Conservation (phyloP, 1,140 invertebrate species). For the Drosophila orosa region DNA sequence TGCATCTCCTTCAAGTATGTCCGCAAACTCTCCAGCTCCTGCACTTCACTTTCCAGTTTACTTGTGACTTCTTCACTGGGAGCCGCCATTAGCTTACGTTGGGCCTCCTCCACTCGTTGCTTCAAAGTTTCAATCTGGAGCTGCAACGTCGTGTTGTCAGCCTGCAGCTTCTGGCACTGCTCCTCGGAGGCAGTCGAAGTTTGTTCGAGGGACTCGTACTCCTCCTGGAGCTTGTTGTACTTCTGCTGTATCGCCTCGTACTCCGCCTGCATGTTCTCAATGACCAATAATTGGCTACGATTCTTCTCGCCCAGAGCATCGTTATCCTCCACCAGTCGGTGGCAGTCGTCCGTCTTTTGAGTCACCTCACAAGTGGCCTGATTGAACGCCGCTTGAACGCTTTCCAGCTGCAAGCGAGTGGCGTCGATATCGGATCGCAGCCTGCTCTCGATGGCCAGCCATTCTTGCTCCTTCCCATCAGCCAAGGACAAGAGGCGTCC, state of each 20-base stretch:
- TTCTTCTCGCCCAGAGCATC: slow-evolving; percentile 41
- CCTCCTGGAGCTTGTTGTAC: slow-evolving; percentile 49
- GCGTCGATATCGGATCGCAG: slow-evolving; percentile 48
- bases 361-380: slow-evolving; percentile 38
- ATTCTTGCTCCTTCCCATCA: slow-evolving; percentile 26
- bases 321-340: slow-evolving; percentile 51
- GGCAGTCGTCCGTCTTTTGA: slow-evolving; percentile 41
- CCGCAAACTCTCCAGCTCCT: slow-evolving; percentile 26
- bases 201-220: slow-evolving; percentile 43
- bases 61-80: background rate
- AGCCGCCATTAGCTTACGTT: slow-evolving; percentile 13
- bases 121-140: slow-evolving; percentile 54
- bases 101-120: slow-evolving; percentile 45
- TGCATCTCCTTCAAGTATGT: slow-evolving; percentile 20
- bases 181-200: slow-evolving; percentile 19
- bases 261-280: slow-evolving; percentile 44
- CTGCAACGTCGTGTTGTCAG: slow-evolving; percentile 43
- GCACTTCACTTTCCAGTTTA: slow-evolving; percentile 19
- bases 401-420: slow-evolving; percentile 43
- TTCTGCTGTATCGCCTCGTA: slow-evolving; percentile 54
- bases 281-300: slow-evolving; percentile 23
- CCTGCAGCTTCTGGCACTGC: slow-evolving; percentile 31
- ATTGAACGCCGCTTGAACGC: slow-evolving; percentile 37
- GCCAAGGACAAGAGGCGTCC: slow-evolving; percentile 43
- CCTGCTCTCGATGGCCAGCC: slow-evolving; percentile 44